Evolutionary conservation across 2,888 invertebrate genomes (phyloP).

Genomic region (Campoletis raptor): DNA sequence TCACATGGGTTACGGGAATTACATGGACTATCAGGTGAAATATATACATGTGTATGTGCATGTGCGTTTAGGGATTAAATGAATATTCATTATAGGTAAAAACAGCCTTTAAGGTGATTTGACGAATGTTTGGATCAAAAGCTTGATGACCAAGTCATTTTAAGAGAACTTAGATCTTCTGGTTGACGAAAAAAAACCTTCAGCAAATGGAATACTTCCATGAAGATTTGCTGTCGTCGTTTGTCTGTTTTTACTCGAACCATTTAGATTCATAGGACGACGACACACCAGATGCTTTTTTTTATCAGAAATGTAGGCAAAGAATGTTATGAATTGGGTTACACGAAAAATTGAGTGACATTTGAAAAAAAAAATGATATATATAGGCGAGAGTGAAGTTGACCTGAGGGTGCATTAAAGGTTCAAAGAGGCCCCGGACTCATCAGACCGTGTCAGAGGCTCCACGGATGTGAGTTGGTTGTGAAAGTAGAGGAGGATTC

Average conservation of each 20-base stretch:
- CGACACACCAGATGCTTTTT: background rate
- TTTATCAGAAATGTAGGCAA: background rate
- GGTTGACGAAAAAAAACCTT: too few relatives aligned
- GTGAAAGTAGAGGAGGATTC: background rate
- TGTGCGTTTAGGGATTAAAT: background rate
- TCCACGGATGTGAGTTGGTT: conserved; percentile 15
- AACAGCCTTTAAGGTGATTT: background rate
- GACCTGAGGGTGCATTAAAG: conserved; percentile 24
- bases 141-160: too few relatives aligned
- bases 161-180: too few relatives aligned
- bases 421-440: conserved; percentile 40
- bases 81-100: background rate
- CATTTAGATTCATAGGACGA: background rate
- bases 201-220: background rate
- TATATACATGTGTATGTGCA: background rate
- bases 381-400: background rate
- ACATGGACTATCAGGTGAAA: conserved; percentile 94
- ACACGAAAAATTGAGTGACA: background rate
- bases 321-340: background rate
- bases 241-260: background rate
- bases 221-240: background rate
- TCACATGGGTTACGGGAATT: conserved; percentile 97
- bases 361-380: background rate
- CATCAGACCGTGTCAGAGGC: conserved; percentile 19
- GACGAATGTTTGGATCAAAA: background rate